Evolutionary conservation across 1,140 invertebrate genomes (phyloP).

Genomic region (Ceratina japonica): DNA sequence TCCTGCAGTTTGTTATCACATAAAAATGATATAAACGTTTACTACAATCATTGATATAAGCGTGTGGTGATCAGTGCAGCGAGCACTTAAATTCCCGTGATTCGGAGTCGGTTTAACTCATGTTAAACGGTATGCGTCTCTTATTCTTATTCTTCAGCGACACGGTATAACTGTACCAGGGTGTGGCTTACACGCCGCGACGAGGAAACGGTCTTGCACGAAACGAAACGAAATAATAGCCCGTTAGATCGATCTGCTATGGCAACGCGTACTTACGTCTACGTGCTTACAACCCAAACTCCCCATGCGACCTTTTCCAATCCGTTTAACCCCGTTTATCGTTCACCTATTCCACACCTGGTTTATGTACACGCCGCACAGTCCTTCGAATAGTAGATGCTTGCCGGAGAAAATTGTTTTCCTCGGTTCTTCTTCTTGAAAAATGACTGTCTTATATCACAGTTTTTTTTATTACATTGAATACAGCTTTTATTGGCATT

Average conservation of each 20-base stretch:
- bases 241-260: slow-evolving; percentile 65
- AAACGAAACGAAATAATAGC: slow-evolving; percentile 45
- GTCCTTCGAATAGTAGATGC: too few species aligned
- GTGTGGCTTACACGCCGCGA: slow-evolving; percentile 53
- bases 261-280: slow-evolving; percentile 34
- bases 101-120: neutral
- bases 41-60: neutral
- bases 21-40: too few species aligned
- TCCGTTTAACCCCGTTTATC: too few species aligned
- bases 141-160: slow-evolving; percentile 44
- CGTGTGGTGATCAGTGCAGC: slow-evolving; percentile 6
- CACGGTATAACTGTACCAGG: slow-evolving; percentile 55
- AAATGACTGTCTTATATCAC: too few species aligned
- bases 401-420: too few species aligned
- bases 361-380: too few species aligned
- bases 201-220: slow-evolving; percentile 46
- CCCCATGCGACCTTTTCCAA: neutral
- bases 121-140: too few species aligned
- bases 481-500: too few species aligned
- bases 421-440: too few species aligned
- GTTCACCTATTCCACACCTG: too few species aligned
- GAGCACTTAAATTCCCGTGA: neutral
- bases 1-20: too few species aligned
- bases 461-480: too few species aligned
- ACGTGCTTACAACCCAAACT: neutral